These are phyloP conservation scores for Hyposoter dolosus DNA, from an alignment of 2,888 invertebrate genomes.

Conservation along the genomic window DNA sequence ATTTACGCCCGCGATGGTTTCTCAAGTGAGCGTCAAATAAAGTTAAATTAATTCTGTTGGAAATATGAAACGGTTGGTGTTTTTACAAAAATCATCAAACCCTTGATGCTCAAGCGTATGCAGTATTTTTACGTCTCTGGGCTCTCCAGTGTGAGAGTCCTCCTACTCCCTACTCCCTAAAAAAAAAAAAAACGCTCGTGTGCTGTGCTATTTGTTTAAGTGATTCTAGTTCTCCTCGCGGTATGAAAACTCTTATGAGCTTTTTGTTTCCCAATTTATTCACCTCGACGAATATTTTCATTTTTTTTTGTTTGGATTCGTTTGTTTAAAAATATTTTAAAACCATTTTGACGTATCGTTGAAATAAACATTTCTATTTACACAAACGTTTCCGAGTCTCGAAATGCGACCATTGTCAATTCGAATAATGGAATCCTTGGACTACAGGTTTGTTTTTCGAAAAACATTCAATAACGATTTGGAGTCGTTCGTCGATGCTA, in stretches of 20 bases:
- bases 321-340: not conserved
- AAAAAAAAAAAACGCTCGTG: constrained; percentile 18
- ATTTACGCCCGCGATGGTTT: not conserved
- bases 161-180: constrained; percentile 2
- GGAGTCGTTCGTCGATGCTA: not conserved
- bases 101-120: constrained; percentile 20
- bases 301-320: not conserved
- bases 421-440: not conserved
- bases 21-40: not conserved
- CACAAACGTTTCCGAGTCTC: not conserved
- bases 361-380: not conserved
- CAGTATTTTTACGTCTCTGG: constrained; percentile 37
- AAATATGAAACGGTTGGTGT: constrained; percentile 8
- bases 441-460: not conserved
- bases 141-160: constrained; percentile 12
- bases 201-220: not conserved
- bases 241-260: not conserved
- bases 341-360: not conserved
- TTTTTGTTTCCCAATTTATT: not conserved
- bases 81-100: constrained; percentile 54
- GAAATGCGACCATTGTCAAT: not conserved
- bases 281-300: not conserved
- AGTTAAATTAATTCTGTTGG: constrained; percentile 22
- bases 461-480: not conserved
- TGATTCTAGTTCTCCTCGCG: not conserved